These are phyloP conservation scores for Chaetodon trifascialis DNA, from an alignment of 2,113 vertebrate species.

Conservation along the genomic window DNA sequence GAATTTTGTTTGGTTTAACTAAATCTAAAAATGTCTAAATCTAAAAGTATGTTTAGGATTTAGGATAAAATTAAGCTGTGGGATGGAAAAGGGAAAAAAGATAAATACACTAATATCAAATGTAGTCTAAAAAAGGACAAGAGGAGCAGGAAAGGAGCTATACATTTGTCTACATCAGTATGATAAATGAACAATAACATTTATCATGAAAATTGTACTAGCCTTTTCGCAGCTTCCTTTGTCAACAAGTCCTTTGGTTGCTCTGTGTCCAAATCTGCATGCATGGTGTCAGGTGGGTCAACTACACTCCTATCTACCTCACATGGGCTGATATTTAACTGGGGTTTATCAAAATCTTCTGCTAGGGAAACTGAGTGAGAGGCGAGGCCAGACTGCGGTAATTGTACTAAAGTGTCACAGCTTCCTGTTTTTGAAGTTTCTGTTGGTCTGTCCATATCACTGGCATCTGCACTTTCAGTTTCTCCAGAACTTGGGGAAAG, in stretches of 20 bases:
- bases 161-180: constrained; percentile 63
- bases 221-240: constrained; percentile 88
- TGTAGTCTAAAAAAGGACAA: neutral
- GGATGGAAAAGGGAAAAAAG: neutral
- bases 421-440: constrained; percentile 76
- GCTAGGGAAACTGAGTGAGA: constrained; percentile 45
- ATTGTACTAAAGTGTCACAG: constrained; percentile 66
- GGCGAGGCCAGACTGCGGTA: constrained; percentile 46
- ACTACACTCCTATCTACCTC: constrained; percentile 57
- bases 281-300: constrained; percentile 32
- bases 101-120: neutral
- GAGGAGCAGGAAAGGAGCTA: neutral
- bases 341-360: constrained; percentile 58
- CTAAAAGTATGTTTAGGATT: too few species aligned
- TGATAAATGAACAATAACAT: constrained; percentile 89
- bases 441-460: constrained; percentile 75
- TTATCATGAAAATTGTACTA: constrained; percentile 90
- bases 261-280: constrained; percentile 55
- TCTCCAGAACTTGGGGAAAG: constrained; percentile 68
- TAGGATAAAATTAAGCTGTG: neutral
- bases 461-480: constrained; percentile 77
- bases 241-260: constrained; percentile 70
- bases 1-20: neutral
- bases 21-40: too few species aligned
- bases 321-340: constrained; percentile 54